Conservation (phyloP, 2,113 vertebrate species). For the Tragulus kanchil region DNA sequence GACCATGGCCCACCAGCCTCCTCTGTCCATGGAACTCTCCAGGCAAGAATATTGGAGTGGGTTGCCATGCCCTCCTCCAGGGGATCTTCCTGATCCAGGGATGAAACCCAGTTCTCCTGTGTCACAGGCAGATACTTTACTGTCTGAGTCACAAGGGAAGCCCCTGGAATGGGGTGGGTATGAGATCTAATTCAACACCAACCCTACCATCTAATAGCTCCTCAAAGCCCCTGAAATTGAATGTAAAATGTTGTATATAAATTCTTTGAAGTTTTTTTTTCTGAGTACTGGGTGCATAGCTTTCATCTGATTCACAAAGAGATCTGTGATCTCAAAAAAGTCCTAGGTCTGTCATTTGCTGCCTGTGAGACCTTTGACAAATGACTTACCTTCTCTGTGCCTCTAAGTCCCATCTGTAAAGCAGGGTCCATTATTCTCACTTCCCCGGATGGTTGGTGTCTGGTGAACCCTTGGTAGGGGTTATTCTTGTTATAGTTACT, state of each 20-base stretch:
- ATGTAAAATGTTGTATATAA: background rate
- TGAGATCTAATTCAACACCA: background rate
- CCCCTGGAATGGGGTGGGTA: background rate
- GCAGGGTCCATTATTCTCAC: no score
- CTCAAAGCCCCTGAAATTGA: background rate
- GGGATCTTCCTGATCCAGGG: background rate
- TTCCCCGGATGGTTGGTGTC: background rate
- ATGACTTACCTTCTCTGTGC: background rate
- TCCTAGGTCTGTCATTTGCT: background rate
- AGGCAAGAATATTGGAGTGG: background rate
- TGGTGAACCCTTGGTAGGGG: background rate
- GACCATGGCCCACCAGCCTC: background rate
- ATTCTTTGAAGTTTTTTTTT: background rate
- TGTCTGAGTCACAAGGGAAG: background rate
- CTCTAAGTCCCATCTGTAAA: background rate
- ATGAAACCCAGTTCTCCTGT: background rate
- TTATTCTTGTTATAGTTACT: background rate
- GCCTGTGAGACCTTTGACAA: background rate
- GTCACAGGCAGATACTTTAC: background rate
- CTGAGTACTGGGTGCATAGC: background rate
- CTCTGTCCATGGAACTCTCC: background rate
- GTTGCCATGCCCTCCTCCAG: background rate
- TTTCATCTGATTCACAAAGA: conserved; percentile 7
- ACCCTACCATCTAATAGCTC: background rate
- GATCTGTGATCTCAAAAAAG: background rate